phyloP scores from a whole-genome alignment of 2,888 invertebrate genomes.

The Lepas anatifera region DNA sequence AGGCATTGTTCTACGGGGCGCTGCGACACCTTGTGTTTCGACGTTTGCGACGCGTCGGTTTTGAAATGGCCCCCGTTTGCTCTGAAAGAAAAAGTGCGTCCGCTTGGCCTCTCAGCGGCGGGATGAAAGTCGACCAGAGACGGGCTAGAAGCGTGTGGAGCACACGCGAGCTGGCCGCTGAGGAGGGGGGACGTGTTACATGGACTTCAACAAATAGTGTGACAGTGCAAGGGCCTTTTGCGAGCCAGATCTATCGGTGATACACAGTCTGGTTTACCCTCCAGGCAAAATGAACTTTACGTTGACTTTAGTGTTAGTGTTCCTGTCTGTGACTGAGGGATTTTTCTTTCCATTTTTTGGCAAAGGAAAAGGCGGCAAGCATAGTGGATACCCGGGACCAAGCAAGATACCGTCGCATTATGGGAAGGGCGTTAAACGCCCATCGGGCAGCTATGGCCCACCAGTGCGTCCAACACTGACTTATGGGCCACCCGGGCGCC shows the following conservation, averaged over 20 bases:
- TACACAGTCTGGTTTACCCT: no score
- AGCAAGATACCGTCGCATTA: not conserved
- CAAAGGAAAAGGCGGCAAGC: not conserved
- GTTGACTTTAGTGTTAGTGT: no score
- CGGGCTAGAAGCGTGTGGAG: not conserved
- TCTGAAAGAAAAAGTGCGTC: conserved; percentile 2
- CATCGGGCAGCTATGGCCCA: not conserved
- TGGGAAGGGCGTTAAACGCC: not conserved
- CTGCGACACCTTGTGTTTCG: not conserved
- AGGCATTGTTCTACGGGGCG: not conserved
- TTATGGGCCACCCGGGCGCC: not conserved
- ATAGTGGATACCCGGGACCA: not conserved
- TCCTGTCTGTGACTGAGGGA: no score
- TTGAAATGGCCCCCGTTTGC: not conserved
- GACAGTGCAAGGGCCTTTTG: no score
- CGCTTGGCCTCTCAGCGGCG: not conserved
- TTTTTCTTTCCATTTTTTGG: not conserved
- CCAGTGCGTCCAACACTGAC: not conserved
- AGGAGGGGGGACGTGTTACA: not conserved
- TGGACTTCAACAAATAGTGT: no score
- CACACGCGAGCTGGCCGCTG: not conserved
- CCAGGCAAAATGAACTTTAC: no score
- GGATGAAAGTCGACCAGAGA: conserved; percentile 5
- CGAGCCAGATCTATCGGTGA: no score
- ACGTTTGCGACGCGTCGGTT: not conserved